Evolutionary conservation across 2,888 invertebrate genomes (phyloP).

Genomic region (Chymomyza caudatula): DNA sequence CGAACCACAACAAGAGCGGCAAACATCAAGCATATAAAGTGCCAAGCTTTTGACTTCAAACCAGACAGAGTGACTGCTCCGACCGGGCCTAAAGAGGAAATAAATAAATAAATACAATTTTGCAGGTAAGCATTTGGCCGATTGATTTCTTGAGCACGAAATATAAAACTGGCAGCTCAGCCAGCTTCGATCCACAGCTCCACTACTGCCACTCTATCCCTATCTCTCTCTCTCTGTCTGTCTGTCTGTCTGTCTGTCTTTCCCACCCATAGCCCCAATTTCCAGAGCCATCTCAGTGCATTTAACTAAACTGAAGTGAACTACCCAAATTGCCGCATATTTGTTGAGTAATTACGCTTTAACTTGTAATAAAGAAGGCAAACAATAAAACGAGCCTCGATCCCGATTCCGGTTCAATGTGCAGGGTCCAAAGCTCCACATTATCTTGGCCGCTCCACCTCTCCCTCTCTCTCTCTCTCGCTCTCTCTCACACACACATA

Average conservation of each 20-base stretch:
- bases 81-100: slow-evolving; percentile 24
- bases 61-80: neutral
- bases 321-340: slow-evolving; percentile 67
- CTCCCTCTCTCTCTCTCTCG: neutral
- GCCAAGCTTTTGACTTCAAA: neutral
- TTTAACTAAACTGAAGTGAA: neutral
- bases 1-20: slow-evolving; percentile 29
- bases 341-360: slow-evolving; percentile 73
- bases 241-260: neutral
- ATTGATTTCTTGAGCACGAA: slow-evolving; percentile 63
- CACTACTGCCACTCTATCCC: too few relatives aligned
- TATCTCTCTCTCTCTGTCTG: neutral
- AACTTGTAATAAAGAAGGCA: slow-evolving; percentile 75
- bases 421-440: neutral
- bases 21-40: slow-evolving; percentile 42
- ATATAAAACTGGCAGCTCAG: slow-evolving; percentile 32
- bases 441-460: neutral
- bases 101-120: slow-evolving; percentile 66
- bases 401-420: slow-evolving; percentile 21
- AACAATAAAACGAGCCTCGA: slow-evolving; percentile 70
- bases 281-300: neutral
- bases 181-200: neutral
- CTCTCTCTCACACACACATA: neutral
- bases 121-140: slow-evolving; percentile 54
- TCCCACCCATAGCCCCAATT: neutral